phyloP scores from a whole-genome alignment of 53 echinoderm and acorn worm species.

The Pentamera pediparva region DNA sequence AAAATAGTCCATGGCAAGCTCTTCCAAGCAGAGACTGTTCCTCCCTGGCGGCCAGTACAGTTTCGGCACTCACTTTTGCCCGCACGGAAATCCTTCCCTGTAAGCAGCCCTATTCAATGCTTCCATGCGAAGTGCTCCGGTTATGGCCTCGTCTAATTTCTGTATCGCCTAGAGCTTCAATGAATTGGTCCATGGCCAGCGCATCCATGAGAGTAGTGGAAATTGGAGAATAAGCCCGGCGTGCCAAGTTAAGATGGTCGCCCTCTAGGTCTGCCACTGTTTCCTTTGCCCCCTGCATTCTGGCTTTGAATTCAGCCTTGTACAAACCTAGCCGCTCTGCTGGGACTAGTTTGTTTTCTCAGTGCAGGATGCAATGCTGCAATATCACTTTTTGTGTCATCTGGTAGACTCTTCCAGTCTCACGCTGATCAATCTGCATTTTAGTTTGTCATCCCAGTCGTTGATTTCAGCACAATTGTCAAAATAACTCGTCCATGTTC shows the following conservation, averaged over 20 bases:
- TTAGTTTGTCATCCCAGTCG: neutral
- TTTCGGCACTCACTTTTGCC: too few species aligned
- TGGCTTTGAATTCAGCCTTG: neutral
- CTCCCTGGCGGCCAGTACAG: too few species aligned
- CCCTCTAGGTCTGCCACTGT: neutral
- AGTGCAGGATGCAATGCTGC: neutral
- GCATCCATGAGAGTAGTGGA: neutral
- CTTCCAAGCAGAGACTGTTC: too few species aligned
- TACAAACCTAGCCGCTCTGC: neutral
- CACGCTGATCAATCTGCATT: neutral
- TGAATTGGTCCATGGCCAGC: neutral
- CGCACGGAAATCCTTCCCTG: too few species aligned
- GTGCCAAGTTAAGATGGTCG: neutral
- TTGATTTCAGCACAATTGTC: neutral
- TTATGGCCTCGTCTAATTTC: too few species aligned
- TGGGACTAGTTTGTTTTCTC: neutral
- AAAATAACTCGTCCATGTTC: neutral
- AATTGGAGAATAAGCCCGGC: neutral
- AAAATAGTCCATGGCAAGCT: too few species aligned
- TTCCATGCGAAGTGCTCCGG: too few species aligned
- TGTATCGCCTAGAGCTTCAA: neutral
- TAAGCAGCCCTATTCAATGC: too few species aligned
- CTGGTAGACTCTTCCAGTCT: neutral
- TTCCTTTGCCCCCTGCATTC: neutral
- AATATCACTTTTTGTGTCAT: neutral